A percentile compares a stretch with the other conserved stretches of the same genome.
phyloP scores from a whole-genome alignment of 2,888 invertebrate genomes.

The Drosophila histrio region DNA sequence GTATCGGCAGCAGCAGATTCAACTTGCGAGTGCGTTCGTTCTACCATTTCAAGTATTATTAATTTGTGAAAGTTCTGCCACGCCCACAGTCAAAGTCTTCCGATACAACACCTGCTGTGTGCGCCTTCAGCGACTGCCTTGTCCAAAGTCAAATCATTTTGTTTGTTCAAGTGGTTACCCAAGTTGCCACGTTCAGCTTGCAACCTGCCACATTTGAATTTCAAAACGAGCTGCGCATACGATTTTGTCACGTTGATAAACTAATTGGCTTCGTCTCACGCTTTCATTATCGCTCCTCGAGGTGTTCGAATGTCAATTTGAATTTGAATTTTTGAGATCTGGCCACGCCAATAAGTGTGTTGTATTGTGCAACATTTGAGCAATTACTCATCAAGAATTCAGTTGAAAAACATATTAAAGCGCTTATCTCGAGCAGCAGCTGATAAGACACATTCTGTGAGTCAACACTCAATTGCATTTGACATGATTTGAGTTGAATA shows the following conservation, averaged over 20 bases:
- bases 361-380: constrained; percentile 7
- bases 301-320: constrained; percentile 14
- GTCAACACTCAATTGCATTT: constrained; percentile 28
- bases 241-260: constrained; percentile 71
- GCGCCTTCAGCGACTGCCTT: constrained; percentile 3
- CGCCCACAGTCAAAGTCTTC: constrained; percentile 51
- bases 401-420: constrained; percentile 19
- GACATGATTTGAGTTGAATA: constrained; percentile 3
- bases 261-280: constrained; percentile 51
- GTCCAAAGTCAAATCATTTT: constrained; percentile 51
- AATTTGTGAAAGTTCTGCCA: constrained; percentile 78
- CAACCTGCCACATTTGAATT: constrained; percentile 73
- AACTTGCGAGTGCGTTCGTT: constrained; percentile 28
- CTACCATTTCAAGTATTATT: constrained; percentile 64
- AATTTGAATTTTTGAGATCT: not conserved
- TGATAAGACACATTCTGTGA: constrained; percentile 59
- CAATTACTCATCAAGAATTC: constrained; percentile 51
- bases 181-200: constrained; percentile 17
- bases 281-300: constrained; percentile 28
- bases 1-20: constrained; percentile 29
- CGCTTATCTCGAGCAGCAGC: constrained; percentile 28
- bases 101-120: constrained; percentile 63
- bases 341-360: not conserved
- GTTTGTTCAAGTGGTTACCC: constrained; percentile 34
- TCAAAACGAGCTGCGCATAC: constrained; percentile 47